phyloP scores from a whole-genome alignment of 2,797 vertebrate genomes.

The Echiichthys vipera region DNA sequence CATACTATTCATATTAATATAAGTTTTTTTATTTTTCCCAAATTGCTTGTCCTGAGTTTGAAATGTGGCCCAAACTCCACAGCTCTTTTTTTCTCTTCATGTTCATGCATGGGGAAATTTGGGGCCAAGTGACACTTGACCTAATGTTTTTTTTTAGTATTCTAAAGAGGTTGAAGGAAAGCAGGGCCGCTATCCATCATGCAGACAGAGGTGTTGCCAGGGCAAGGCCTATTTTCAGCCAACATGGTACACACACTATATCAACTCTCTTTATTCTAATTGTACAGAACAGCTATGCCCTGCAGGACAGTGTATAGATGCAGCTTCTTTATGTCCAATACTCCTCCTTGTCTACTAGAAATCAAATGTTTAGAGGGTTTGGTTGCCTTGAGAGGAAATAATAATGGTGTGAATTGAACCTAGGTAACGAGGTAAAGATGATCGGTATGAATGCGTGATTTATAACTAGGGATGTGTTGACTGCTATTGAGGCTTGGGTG shows the following conservation, averaged over 20 bases:
- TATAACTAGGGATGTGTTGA: background rate
- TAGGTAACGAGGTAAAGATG: background rate
- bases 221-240: conserved; percentile 67
- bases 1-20: background rate
- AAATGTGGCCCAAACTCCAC: background rate
- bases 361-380: background rate
- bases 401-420: background rate
- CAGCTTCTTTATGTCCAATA: background rate
- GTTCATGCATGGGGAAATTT: conserved; percentile 24
- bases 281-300: background rate
- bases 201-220: conserved; percentile 61
- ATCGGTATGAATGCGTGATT: background rate
- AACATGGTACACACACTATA: conserved; percentile 11
- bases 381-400: background rate
- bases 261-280: conserved; percentile 38
- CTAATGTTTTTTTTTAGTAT: conserved; percentile 53
- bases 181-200: conserved; percentile 74
- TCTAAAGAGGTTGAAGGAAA: conserved; percentile 64
- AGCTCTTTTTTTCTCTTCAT: conserved; percentile 39
- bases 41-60: background rate
- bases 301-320: conserved; percentile 15
- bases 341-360: background rate
- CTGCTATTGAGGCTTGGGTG: background rate
- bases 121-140: conserved; percentile 60
- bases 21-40: background rate